Evolutionary conservation across 2,797 vertebrate genomes (phyloP).

Genomic region (Novumbra hubbsi): DNA sequence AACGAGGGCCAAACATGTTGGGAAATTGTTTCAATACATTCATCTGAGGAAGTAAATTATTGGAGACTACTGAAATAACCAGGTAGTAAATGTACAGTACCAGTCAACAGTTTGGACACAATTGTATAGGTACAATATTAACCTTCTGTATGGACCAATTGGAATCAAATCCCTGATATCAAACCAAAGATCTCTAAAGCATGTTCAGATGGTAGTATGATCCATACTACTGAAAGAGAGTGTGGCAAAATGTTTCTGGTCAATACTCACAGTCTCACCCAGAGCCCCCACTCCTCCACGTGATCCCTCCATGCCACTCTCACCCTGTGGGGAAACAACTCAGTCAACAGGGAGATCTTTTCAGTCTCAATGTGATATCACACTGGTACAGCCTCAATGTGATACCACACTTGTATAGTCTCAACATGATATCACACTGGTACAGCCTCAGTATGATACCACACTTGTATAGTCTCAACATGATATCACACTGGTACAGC

Average conservation of each 20-base stretch:
- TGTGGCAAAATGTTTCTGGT: neutral
- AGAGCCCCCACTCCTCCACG: conserved; percentile 67
- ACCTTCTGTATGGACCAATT: neutral
- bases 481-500: neutral
- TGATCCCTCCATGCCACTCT: conserved; percentile 68
- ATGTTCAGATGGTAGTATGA: neutral
- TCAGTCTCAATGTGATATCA: neutral
- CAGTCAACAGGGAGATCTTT: neutral
- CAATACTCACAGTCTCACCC: conserved; percentile 68
- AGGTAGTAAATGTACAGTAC: neutral
- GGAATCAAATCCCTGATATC: neutral
- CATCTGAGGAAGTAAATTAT: neutral
- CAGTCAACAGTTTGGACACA: no score
- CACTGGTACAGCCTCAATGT: neutral
- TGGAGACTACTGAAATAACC: neutral
- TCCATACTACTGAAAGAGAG: neutral
- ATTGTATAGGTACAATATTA: neutral
- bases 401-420: neutral
- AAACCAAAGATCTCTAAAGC: conserved; percentile 3
- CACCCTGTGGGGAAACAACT: conserved; percentile 59
- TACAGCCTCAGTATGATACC: neutral
- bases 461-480: neutral
- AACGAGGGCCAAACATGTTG: neutral
- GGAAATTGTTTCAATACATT: neutral
- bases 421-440: neutral